Conservation (phyloP, 92 coral and sea anemone genomes). For the Bergia sp. region DNA sequence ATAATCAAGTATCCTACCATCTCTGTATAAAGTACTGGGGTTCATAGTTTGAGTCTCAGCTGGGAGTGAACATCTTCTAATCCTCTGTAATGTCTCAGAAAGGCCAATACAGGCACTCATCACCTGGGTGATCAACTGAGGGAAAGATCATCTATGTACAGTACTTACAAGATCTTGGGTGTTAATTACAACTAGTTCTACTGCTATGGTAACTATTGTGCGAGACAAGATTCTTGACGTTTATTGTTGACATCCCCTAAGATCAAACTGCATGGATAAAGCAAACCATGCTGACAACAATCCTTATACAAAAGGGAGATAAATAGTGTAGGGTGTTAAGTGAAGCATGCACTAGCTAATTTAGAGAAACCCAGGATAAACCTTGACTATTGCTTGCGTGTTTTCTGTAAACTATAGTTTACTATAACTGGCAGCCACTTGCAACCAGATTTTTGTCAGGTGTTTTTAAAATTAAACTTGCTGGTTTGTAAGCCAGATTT, state of each 20-base stretch:
- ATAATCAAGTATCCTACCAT: not conserved
- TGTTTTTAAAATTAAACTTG: not conserved
- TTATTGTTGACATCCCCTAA: no score
- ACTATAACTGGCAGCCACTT: no score
- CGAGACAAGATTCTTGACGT: not conserved
- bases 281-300: not conserved
- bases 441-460: not conserved
- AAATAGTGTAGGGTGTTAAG: not conserved
- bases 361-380: no score
- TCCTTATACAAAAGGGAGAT: not conserved
- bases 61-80: not conserved
- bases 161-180: not conserved
- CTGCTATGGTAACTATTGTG: no score
- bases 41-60: constrained; percentile 1
- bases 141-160: not conserved
- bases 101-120: not conserved
- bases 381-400: not conserved
- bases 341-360: no score
- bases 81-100: not conserved
- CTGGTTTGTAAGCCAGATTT: no score
- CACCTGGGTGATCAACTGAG: not conserved
- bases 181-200: no score
- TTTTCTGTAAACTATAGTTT: no score
- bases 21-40: not conserved
- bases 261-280: not conserved